Percentiles rank a stretch among this genome's conserved stretches.
phyloP scores from a whole-genome alignment of 2,888 invertebrate species.

The Neelides folsomi region DNA sequence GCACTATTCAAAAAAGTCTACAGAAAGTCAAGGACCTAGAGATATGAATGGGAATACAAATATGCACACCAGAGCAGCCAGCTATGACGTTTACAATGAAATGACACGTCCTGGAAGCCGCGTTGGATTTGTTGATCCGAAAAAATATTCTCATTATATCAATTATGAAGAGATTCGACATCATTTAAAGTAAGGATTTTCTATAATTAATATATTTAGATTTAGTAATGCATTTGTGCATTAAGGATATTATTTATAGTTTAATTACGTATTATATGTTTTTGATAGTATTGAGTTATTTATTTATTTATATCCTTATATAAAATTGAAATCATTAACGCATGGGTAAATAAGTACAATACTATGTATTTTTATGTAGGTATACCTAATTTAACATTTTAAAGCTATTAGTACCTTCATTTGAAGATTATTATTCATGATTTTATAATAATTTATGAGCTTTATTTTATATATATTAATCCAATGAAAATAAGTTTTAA shows the following conservation, averaged over 20 bases:
- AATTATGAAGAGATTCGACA: constrained; percentile 75
- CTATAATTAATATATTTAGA: not conserved
- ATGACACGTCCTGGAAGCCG: constrained; percentile 45
- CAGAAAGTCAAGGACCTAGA: constrained; percentile 41
- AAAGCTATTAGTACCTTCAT: too few relatives aligned
- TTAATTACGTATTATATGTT: not conserved
- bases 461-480: too few relatives aligned
- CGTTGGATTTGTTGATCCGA: constrained; percentile 44
- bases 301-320: too few relatives aligned
- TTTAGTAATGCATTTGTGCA: too few relatives aligned
- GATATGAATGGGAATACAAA: constrained; percentile 29
- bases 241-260: too few relatives aligned
- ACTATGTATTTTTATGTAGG: too few relatives aligned
- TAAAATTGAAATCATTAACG: too few relatives aligned
- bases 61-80: constrained; percentile 34
- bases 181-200: constrained; percentile 50
- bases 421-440: too few relatives aligned
- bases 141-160: constrained; percentile 56
- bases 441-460: too few relatives aligned
- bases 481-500: too few relatives aligned
- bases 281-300: not conserved
- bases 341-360: too few relatives aligned
- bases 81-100: constrained; percentile 39
- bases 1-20: constrained; percentile 47
- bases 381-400: too few relatives aligned